Evolutionary conservation across 1,140 invertebrate genomes (phyloP).

Genomic region (Idris sp.): DNA sequence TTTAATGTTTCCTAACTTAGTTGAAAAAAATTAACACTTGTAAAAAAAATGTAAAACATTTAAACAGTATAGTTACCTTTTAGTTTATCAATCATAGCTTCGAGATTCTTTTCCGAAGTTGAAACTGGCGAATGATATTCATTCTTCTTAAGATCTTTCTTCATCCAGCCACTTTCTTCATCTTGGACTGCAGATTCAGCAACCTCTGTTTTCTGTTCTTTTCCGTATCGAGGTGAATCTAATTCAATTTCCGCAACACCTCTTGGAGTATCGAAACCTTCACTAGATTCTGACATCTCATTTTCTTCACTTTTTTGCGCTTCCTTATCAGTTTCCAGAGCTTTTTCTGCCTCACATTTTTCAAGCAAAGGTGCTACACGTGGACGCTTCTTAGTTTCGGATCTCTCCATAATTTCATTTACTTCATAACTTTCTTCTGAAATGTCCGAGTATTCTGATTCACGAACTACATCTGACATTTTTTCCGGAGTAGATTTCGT

Average conservation of each 20-base stretch:
- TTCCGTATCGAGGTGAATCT: constrained; percentile 70
- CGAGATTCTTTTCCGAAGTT: constrained; percentile 73
- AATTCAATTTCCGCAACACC: constrained; percentile 72
- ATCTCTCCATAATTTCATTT: constrained; percentile 74
- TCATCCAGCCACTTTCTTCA: constrained; percentile 35
- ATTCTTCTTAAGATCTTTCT: constrained; percentile 58
- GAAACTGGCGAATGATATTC: constrained; percentile 66
- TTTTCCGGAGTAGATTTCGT: constrained; percentile 41
- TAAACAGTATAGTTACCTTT: too few relatives aligned
- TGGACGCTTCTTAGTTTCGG: constrained; percentile 58
- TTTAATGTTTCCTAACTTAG: too few relatives aligned
- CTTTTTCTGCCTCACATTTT: constrained; percentile 65
- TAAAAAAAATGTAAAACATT: too few relatives aligned
- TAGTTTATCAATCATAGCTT: constrained; percentile 74
- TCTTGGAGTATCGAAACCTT: constrained; percentile 68
- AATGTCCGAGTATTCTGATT: constrained; percentile 76
- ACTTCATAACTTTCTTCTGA: constrained; percentile 76
- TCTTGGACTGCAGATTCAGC: constrained; percentile 68
- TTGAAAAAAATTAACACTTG: too few relatives aligned
- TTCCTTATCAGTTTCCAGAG: constrained; percentile 16
- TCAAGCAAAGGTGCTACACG: constrained; percentile 62
- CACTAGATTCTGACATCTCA: constrained; percentile 67
- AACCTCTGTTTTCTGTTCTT: constrained; percentile 69
- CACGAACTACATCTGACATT: constrained; percentile 64
- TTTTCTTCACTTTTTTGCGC: constrained; percentile 44